Conservation (phyloP, 2,888 invertebrate species). For the Parnassius mnemosyne region DNA sequence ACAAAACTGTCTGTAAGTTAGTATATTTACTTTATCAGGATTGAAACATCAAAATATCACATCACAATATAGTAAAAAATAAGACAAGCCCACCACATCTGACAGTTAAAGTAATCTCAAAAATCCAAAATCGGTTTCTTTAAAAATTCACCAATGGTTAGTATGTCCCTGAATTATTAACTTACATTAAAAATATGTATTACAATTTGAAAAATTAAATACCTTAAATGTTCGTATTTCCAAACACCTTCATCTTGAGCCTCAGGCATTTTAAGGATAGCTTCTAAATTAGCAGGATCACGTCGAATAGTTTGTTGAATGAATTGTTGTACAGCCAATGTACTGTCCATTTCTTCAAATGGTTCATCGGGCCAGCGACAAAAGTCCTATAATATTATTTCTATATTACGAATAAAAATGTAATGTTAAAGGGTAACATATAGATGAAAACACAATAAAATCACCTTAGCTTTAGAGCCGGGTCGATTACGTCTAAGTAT, state of each 20-base stretch:
- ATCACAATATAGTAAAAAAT: no score
- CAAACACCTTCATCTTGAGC: constrained; percentile 99
- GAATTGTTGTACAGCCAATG: constrained; percentile 98
- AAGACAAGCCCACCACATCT: no score
- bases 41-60: no score
- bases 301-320: constrained; percentile 98
- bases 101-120: no score
- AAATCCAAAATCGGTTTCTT: no score
- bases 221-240: constrained; percentile 99
- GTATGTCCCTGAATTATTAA: no score
- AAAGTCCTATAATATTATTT: constrained; percentile 86
- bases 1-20: constrained; percentile 90
- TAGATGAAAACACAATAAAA: not conserved
- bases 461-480: constrained; percentile 93
- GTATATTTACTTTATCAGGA: no score
- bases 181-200: no score
- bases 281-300: constrained; percentile 95
- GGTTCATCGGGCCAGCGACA: constrained; percentile 98
- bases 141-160: no score
- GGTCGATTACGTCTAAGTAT: constrained; percentile 94
- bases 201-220: constrained; percentile 25
- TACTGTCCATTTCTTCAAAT: constrained; percentile 99
- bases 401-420: not conserved
- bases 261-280: constrained; percentile 97
- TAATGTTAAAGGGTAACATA: not conserved